Base-by-base conservation (phyloP, 2,113 vertebrate species). In the Grallaria varia region DNA sequence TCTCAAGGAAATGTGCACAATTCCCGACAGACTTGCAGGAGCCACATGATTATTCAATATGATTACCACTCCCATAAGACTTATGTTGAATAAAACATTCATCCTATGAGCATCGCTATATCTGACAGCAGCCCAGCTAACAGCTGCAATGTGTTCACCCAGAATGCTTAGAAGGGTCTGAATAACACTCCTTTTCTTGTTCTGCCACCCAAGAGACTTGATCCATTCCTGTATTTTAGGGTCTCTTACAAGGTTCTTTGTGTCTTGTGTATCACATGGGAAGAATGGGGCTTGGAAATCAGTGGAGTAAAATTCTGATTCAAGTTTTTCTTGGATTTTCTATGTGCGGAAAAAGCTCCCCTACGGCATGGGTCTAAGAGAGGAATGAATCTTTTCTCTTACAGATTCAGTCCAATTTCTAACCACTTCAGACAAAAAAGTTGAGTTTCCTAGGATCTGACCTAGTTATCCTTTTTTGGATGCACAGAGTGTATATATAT, bases 291-390 rank as follows among this genome's bases (percentile, higher is more conserved):
- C 39, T 94, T 94, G 73, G 72, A 92, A 93, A 87, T 87, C 21
- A 68, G 64, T 45, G 76, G 37, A 84, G 60, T 82, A 35, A 93
- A 95, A 95, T 95, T 76, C 45, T 91, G 37, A 85, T 76, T 76
- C 59, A 77, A 90, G 84, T 95, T 97, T 94, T 95, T 92, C 94
- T 94, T 95, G 94, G 90, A 88, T 95, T 88, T 89, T 60, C 53
- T 82, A 4, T 24, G 25, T 6, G 18, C 31, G 50, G n/a, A 6
- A 42, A 50, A 86, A 88, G 35, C 35, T 93, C 53, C 75, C 58
- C 68, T 92, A 37, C 71, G 80, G 71, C 28, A 91, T n/a, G 90
- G 12, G 35, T 79, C 62, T 93, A 90, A 94, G 31, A 49, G 13
- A 87, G 72, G 75, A 97, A 94, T 80, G 62, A 95, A 82, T 40